Conservation (phyloP, 2,888 invertebrate genomes). For the Polyommatus iphigenia region DNA sequence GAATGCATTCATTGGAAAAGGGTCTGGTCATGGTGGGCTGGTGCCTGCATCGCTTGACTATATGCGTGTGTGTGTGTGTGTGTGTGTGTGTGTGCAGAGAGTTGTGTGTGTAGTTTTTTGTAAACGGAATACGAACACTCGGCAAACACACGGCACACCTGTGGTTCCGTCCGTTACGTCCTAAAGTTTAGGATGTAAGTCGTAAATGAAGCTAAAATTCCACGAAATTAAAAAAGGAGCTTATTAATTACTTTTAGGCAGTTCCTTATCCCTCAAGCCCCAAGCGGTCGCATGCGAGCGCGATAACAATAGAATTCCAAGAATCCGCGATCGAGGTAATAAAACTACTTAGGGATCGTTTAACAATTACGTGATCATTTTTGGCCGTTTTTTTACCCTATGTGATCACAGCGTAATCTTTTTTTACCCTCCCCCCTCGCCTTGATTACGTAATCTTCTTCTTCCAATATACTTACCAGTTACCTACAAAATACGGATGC, state of each 20-base stretch:
- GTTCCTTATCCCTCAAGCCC: background rate
- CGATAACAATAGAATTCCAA: too few species aligned
- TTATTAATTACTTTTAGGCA: background rate
- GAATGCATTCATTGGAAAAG: constrained; percentile 49
- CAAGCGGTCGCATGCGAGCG: too few species aligned
- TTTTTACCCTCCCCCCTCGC: too few species aligned
- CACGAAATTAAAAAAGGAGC: background rate
- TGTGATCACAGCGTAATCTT: too few species aligned
- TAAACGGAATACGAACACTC: constrained; percentile 41
- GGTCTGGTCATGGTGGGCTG: constrained; percentile 43
- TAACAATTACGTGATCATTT: too few species aligned
- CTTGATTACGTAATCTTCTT: too few species aligned
- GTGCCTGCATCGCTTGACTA: constrained; percentile 47
- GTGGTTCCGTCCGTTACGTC: constrained; percentile 47
- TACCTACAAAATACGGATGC: too few species aligned
- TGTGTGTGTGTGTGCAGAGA: constrained; percentile 34
- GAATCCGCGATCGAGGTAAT: too few species aligned
- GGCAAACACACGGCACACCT: constrained; percentile 46
- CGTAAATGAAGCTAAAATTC: background rate
- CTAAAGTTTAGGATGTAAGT: constrained; percentile 18
- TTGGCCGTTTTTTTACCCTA: too few species aligned
- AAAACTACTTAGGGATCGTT: too few species aligned
- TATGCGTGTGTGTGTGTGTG: constrained; percentile 46
- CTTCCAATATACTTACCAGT: too few species aligned
- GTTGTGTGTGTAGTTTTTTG: constrained; percentile 43